phyloP scores from a whole-genome alignment of 2,797 vertebrate genomes.

The Poeciliopsis infans region DNA sequence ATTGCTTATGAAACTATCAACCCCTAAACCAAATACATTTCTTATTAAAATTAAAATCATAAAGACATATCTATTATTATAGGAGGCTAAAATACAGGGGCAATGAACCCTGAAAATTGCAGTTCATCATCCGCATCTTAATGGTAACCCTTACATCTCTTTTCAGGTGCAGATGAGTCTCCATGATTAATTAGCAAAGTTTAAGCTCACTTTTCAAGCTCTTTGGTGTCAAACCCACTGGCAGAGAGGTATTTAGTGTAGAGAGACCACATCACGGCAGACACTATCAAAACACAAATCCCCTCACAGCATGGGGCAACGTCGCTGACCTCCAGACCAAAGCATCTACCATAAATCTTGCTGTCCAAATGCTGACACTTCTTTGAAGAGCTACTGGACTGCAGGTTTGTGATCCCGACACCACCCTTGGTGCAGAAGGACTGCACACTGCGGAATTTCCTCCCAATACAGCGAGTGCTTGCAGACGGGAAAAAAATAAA shows the following conservation, averaged over 20 bases:
- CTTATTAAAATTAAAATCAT: background rate
- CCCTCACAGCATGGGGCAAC: background rate
- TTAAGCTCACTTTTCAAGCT: background rate
- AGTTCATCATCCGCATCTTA: background rate
- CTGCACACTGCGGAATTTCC: background rate
- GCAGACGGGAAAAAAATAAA: background rate
- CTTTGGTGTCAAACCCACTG: background rate
- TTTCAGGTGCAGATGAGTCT: background rate
- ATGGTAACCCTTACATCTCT: background rate
- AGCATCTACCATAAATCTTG: background rate
- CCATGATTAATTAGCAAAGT: background rate
- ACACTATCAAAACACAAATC: background rate
- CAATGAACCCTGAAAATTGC: background rate
- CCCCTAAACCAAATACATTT: background rate
- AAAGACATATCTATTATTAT: background rate
- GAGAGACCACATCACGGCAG: background rate
- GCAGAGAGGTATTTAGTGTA: background rate
- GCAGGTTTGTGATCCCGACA: constrained; percentile 1
- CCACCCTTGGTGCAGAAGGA: constrained; percentile 3
- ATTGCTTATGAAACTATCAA: background rate
- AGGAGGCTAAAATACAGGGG: background rate
- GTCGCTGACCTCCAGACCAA: background rate
- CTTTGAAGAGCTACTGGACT: constrained; percentile 4
- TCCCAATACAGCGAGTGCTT: constrained; percentile 1
- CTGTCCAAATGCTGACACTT: constrained; percentile 9